Evolutionary conservation across 2,797 vertebrate species (phyloP).

Genomic region (Mastacembelus armatus): DNA sequence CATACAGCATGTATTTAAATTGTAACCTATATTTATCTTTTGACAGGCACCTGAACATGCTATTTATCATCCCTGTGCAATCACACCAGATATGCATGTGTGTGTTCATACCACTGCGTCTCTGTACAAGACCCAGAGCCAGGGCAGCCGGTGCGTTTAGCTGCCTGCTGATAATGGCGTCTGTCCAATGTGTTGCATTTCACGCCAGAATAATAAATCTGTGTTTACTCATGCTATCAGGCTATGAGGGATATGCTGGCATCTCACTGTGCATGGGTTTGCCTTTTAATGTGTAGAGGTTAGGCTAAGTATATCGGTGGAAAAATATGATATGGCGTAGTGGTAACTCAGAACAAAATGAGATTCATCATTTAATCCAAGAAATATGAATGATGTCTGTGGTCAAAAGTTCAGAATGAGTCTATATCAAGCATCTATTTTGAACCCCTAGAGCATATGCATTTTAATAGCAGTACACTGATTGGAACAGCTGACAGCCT

Average conservation of each 20-base stretch:
- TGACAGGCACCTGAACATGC: constrained; percentile 11
- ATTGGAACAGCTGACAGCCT: background rate
- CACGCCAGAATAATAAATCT: constrained; percentile 56
- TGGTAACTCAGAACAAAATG: constrained; percentile 5
- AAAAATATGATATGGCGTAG: background rate
- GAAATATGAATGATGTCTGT: constrained; percentile 9
- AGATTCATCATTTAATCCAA: background rate
- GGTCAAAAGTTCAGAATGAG: background rate
- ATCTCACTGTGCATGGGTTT: constrained; percentile 43
- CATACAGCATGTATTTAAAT: background rate
- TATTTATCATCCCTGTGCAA: background rate
- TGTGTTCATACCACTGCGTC: constrained; percentile 1
- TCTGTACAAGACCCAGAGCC: constrained; percentile 8
- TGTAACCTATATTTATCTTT: constrained; percentile 8
- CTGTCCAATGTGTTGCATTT: constrained; percentile 39
- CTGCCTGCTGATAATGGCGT: constrained; percentile 59
- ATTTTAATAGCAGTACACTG: background rate
- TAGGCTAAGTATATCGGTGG: constrained; percentile 25
- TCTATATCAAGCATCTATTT: background rate
- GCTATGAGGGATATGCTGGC: constrained; percentile 28
- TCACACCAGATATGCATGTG: too few species aligned
- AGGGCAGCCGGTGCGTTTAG: constrained; percentile 62
- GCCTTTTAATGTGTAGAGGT: constrained; percentile 37
- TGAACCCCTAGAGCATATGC: constrained; percentile 1
- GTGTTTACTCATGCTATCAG: constrained; percentile 56